Percentiles rank a stretch among this genome's conserved stretches.
Evolutionary conservation across 1,140 invertebrate genomes (phyloP).

Genomic region (Cyrtorhinus lividipennis): DNA sequence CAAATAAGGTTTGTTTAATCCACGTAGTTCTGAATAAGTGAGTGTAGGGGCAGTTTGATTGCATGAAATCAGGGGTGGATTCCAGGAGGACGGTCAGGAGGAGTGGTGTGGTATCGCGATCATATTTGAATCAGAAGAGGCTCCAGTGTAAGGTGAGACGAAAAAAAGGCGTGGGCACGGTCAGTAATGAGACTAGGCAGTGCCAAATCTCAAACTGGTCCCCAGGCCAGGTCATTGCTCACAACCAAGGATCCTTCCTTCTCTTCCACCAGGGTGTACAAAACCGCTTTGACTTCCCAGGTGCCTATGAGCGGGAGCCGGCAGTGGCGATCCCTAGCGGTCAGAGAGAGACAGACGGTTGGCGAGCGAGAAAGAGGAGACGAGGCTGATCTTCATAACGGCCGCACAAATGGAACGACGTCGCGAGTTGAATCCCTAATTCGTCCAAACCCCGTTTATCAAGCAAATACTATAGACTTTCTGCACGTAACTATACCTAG

Average conservation of each 20-base stretch:
- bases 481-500: background rate
- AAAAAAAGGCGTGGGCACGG: background rate
- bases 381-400: background rate
- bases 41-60: too few species aligned
- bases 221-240: background rate
- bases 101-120: background rate
- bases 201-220: slow-evolving; percentile 5
- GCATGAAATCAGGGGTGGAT: too few species aligned
- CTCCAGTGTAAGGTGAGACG: background rate
- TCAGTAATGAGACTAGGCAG: slow-evolving; percentile 1
- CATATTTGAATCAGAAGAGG: background rate
- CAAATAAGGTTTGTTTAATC: too few species aligned
- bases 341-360: background rate
- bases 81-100: too few species aligned
- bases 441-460: background rate
- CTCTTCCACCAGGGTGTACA: too few species aligned
- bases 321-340: background rate
- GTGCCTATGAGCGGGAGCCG: background rate
- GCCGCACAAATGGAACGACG: background rate
- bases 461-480: background rate
- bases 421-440: background rate
- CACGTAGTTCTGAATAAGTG: too few species aligned
- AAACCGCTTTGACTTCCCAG: too few species aligned
- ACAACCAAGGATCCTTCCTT: background rate
- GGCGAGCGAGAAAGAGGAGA: background rate